phyloP scores from a whole-genome alignment of 2,888 invertebrate species.

The Hirtodrosophila duncani region DNA sequence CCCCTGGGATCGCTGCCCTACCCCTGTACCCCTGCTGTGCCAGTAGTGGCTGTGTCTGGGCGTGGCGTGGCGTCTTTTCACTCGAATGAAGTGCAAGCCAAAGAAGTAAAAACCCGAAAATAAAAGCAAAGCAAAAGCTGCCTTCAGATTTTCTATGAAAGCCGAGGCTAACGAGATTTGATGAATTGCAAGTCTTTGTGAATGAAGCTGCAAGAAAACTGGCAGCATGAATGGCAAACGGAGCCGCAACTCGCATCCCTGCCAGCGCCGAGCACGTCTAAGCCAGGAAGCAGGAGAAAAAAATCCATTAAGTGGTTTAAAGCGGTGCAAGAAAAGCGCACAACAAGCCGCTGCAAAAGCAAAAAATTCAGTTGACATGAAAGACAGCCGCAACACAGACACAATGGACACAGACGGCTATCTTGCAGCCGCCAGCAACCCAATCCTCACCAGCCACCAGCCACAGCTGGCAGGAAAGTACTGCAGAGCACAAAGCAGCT shows the following conservation, averaged over 20 bases:
- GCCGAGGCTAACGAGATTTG: constrained; percentile 69
- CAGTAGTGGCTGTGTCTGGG: too few species aligned
- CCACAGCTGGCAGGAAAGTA: constrained; percentile 12
- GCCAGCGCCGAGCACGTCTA: constrained; percentile 5
- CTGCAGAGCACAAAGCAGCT: constrained; percentile 48
- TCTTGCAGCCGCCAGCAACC: constrained; percentile 22
- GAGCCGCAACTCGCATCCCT: neutral
- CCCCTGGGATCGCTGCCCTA: too few species aligned
- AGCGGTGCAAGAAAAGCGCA: constrained; percentile 38
- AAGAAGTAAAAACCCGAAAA: constrained; percentile 26
- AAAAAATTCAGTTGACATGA: constrained; percentile 68
- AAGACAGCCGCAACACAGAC: constrained; percentile 28
- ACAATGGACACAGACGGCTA: constrained; percentile 20
- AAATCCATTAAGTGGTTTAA: constrained; percentile 69
- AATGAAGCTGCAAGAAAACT: constrained; percentile 60
- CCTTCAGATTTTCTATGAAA: constrained; percentile 70
- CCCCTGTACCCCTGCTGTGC: too few species aligned
- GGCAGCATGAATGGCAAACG: constrained; percentile 52
- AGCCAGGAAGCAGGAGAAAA: constrained; percentile 28
- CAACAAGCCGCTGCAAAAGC: constrained; percentile 45
- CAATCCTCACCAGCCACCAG: too few species aligned
- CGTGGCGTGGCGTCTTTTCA: constrained; percentile 43
- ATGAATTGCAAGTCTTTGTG: constrained; percentile 69
- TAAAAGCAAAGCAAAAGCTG: constrained; percentile 41
- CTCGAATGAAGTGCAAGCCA: constrained; percentile 35